Conservation (phyloP, 2,797 vertebrate genomes). For the Betta splendens region DNA sequence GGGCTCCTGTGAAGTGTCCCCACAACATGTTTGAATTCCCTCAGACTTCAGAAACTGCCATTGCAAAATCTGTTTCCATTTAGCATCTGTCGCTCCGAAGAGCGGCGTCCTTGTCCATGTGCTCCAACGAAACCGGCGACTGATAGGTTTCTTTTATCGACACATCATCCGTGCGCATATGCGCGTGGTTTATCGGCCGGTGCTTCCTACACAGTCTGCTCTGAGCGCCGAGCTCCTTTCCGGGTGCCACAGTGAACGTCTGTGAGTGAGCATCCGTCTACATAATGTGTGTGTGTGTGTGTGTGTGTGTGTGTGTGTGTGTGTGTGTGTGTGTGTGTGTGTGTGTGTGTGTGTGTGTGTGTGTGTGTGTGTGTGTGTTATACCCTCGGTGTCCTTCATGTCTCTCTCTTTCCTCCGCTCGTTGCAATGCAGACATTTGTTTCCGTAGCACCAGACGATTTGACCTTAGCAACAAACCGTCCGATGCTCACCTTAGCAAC, state of each 20-base stretch:
- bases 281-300: no score
- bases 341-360: slow-evolving; percentile 18
- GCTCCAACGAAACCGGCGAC: not conserved
- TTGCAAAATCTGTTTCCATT: no score
- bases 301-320: no score
- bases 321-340: no score
- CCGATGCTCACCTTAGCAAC: slow-evolving; percentile 60
- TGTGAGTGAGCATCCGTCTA: no score
- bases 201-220: slow-evolving; percentile 20
- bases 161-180: not conserved
- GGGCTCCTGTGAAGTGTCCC: not conserved
- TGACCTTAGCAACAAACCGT: slow-evolving; percentile 64
- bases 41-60: not conserved
- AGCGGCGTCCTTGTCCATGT: not conserved
- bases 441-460: slow-evolving; percentile 59
- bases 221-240: slow-evolving; percentile 6
- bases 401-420: not conserved
- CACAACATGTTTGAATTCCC: not conserved
- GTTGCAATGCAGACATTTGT: slow-evolving; percentile 52
- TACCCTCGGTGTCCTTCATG: slow-evolving; percentile 17
- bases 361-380: slow-evolving; percentile 22
- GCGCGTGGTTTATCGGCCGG: slow-evolving; percentile 13
- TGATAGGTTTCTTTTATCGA: not conserved
- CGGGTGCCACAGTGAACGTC: slow-evolving; percentile 19
- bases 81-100: not conserved